Evolutionary conservation across 2,888 invertebrate genomes (phyloP), one percentile per base, ranked within the genome.

Genomic region (Criorhina ranunculi): DNA sequence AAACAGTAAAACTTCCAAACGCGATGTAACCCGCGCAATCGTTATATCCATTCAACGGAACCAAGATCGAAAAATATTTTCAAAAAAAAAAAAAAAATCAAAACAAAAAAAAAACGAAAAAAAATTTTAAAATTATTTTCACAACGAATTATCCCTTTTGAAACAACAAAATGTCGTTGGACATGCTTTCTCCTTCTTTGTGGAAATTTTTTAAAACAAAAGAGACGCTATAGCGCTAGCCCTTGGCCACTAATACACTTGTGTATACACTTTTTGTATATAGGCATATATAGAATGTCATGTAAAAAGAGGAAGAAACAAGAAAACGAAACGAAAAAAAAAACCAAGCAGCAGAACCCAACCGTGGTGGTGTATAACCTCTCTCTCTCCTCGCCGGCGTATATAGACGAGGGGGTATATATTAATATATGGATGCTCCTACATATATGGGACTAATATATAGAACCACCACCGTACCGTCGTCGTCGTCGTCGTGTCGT

Each of bases 161-260:
- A 82, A 86, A 78, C 66, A 67, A 83, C 83, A 80, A 86, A 87
- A 87, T 87, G 86, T 81, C 87, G 87, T 87, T 87, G 83, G 87
- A 87, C 83, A 86, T 78, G 78, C 79, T 85, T 86, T 87, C 85
- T 75, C 69, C 76, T 78, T 83, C 86, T 85, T 81, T 85, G 86
- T 86, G 79, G 86, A 86, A 78, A 80, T 86, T 87, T 86, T 85
- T 87, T 87, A 87, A 87, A 87, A 88, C 87, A 88, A 88, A 88
- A 88, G 88, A 88, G 87, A 87, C 87, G 89, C 89, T 85, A 85
- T 79, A 85, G 83, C 79, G 85, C 85, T 89, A 89, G 90, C 90
- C 89, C 90, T 90, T 90, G 89, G 89, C 88, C 89, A 90, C 89
- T 88, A 89, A 87, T 81, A 88, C 88, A 83, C 79, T 72, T 70